Conservation (phyloP, 2,113 vertebrate species). For the Psittacula cyanocephala region DNA sequence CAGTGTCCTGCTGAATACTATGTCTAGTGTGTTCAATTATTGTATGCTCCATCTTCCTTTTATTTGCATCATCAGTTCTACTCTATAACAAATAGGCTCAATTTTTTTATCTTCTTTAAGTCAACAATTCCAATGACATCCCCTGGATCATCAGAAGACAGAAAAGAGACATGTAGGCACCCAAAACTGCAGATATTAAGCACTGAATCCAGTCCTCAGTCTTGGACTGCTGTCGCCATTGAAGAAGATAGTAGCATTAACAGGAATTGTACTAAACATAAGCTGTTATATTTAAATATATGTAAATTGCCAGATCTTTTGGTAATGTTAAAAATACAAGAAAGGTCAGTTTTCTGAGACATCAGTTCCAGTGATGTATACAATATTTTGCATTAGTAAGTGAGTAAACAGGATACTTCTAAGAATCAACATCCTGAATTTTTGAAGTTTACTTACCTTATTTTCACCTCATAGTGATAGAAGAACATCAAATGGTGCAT, state of each 20-base stretch:
- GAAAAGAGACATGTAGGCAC: neutral
- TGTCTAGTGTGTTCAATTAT: neutral
- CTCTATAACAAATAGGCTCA: neutral
- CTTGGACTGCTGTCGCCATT: neutral
- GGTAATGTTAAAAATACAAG: neutral
- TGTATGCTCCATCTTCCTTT: neutral
- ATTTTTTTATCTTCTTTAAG: neutral
- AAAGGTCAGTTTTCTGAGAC: neutral
- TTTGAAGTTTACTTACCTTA: neutral
- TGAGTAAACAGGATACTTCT: neutral
- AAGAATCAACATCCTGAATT: neutral
- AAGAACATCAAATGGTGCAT: neutral
- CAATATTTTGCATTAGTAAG: neutral
- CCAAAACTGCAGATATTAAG: neutral
- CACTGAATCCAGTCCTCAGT: neutral
- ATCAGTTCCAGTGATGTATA: neutral
- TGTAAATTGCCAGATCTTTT: neutral
- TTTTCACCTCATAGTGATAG: neutral
- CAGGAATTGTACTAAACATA: neutral
- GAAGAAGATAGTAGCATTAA: neutral
- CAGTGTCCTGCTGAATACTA: neutral
- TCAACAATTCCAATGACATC: neutral
- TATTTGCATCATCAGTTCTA: neutral
- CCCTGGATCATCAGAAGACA: neutral
- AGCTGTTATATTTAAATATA: neutral